phyloP scores from a whole-genome alignment of 2,113 vertebrate species.

The Calidris pugnax region DNA sequence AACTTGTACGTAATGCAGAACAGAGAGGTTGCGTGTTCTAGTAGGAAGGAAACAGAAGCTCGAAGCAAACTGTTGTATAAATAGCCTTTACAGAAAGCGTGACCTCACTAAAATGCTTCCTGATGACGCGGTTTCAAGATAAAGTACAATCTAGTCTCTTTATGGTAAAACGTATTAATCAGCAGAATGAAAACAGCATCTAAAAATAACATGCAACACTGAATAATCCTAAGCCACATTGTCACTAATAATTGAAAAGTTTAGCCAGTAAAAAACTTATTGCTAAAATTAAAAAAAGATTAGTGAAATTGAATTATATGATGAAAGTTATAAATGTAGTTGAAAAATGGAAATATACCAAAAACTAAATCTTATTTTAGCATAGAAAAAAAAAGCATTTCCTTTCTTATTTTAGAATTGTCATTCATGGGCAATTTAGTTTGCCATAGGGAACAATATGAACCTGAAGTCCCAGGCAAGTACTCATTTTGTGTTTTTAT shows the following conservation, averaged over 20 bases:
- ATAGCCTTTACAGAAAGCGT: conserved; percentile 27
- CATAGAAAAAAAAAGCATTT: neutral
- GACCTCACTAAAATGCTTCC: conserved; percentile 16
- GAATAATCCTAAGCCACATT: neutral
- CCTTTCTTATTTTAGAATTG: neutral
- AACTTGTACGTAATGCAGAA: accelerated
- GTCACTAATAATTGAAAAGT: neutral
- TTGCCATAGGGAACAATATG: neutral
- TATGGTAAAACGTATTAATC: neutral
- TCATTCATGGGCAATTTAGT: neutral
- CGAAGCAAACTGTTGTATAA: neutral
- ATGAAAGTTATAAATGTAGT: neutral
- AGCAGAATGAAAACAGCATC: neutral
- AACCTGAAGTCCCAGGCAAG: neutral
- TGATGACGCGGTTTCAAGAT: neutral
- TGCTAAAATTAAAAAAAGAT: neutral
- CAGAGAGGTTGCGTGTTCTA: neutral
- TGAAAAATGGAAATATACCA: neutral
- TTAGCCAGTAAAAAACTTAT: neutral
- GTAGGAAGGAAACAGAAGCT: neutral
- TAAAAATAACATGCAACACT: neutral
- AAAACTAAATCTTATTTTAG: neutral
- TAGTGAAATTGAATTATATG: neutral
- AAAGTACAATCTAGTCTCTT: neutral
- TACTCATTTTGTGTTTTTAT: neutral